phyloP scores from a whole-genome alignment of 92 coral and sea anemone genomes.

The Epizoanthus rinbou region DNA sequence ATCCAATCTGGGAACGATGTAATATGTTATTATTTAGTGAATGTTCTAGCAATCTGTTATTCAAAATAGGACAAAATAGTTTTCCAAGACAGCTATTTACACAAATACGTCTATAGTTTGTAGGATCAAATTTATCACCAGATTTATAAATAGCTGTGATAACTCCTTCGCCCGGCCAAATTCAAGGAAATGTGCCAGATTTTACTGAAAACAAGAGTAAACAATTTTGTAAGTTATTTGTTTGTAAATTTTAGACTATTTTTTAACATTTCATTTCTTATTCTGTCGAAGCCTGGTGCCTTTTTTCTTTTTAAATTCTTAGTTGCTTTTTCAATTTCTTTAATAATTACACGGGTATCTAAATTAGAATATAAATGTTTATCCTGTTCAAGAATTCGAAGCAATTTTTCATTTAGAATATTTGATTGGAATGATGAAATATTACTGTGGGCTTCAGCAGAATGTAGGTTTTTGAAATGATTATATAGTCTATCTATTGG shows the following conservation, averaged over 20 bases:
- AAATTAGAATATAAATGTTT: background rate
- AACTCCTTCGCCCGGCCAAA: conserved; percentile 37
- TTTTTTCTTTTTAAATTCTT: conserved; percentile 46
- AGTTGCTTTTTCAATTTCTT: conserved; percentile 40
- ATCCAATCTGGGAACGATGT: conserved; percentile 56
- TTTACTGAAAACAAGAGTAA: conserved; percentile 30
- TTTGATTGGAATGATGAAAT: conserved; percentile 13
- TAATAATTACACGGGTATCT: conserved; percentile 17
- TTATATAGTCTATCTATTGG: conserved; percentile 8
- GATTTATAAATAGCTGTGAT: conserved; percentile 39
- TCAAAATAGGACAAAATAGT: conserved; percentile 45
- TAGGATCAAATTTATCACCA: conserved; percentile 39
- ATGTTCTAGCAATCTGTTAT: conserved; percentile 38
- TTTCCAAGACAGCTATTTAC: conserved; percentile 56
- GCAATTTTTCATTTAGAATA: conserved; percentile 16
- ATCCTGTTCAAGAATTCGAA: conserved; percentile 19
- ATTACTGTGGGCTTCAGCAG: conserved; percentile 13
- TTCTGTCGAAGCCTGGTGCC: conserved; percentile 44
- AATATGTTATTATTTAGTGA: conserved; percentile 35
- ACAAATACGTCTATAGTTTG: conserved; percentile 53
- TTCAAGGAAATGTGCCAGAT: conserved; percentile 27
- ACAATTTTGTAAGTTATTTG: conserved; percentile 16
- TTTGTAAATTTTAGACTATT: conserved; percentile 16
- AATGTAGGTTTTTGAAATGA: conserved; percentile 13
- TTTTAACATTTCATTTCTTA: conserved; percentile 49